Evolutionary conservation across 2,113 vertebrate species (phyloP), one percentile per base, ranked within the genome.

Genomic region (Alces alces): DNA sequence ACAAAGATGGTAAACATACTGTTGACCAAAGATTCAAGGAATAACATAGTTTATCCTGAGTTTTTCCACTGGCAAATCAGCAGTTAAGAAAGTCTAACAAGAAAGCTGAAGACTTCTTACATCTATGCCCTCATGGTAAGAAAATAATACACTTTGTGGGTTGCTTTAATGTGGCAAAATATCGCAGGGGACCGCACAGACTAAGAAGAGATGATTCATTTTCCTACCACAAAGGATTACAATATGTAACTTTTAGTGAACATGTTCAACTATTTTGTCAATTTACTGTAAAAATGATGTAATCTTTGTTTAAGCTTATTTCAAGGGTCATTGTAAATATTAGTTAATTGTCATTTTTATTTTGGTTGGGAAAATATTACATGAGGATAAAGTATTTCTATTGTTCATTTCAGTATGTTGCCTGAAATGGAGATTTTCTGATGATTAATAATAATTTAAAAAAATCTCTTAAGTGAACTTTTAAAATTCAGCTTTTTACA

Each of bases 401-500:
- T 66, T 64, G 10, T 73, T 94, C n/a, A 52, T 82, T 96, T 93
- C 21, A 76, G 21, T n/a, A 15, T 85, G 45, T 93, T 36, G 33
- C 13, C 6, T 80, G 12, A 28, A 76, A 83, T 79, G n/a, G 12
- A 73, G 30, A 58, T 76, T 93, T 95, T 90, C 36, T 82, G 85
- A 79, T 47, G 57, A 88, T 39, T 87, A 78, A 70, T 45, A 79
- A 17, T 57, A 64, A 73, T 60, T 58, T 50, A 1, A 1, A 33
- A 45, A 76, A 84, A 86, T 25, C 33, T 60, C 27, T 33, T 80
- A 80, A 66, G 16, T 3, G 13, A 88, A 47, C 33, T 73, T 95
- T 90, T 93, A 86, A 86, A 92, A 79, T 95, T 89, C 76, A 64
- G 78, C 55, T 91, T 93, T 96, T 84, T 16, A 92, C 10, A 57